phyloP scores from a whole-genome alignment of 1,140 invertebrate genomes.

The Drosophila santomea region DNA sequence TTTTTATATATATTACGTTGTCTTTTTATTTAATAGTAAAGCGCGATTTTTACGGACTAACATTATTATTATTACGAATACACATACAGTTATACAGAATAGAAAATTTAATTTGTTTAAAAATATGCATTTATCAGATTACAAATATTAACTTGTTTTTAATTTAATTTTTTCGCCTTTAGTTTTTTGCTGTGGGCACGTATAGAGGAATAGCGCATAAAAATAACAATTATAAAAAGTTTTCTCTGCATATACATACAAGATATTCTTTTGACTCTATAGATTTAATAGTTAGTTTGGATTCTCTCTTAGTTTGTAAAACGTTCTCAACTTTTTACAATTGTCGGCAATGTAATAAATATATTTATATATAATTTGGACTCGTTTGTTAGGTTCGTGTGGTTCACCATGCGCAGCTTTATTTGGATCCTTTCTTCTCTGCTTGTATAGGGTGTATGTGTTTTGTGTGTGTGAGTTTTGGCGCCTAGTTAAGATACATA shows the following conservation, averaged over 20 bases:
- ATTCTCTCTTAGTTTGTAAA: conserved; percentile 50
- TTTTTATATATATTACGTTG: conserved; percentile 41
- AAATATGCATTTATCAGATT: conserved; percentile 56
- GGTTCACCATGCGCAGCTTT: conserved; percentile 36
- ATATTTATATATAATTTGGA: conserved; percentile 52
- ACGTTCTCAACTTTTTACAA: conserved; percentile 70
- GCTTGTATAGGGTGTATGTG: conserved; percentile 19
- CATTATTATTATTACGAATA: conserved; percentile 66
- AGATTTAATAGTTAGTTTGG: conserved; percentile 47
- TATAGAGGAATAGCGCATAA: conserved; percentile 71
- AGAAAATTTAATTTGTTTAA: conserved; percentile 59
- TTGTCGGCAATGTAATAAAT: conserved; percentile 58
- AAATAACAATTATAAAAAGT: conserved; percentile 81
- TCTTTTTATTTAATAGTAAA: conserved; percentile 72
- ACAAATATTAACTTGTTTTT: conserved; percentile 55
- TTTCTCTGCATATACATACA: conserved; percentile 57
- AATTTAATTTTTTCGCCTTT: conserved; percentile 12
- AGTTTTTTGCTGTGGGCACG: conserved; percentile 29
- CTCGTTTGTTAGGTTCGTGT: conserved; percentile 47
- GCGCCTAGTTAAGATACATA: conserved; percentile 74
- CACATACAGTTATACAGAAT: conserved; percentile 71
- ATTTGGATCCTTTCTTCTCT: conserved; percentile 27
- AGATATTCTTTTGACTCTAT: conserved; percentile 49
- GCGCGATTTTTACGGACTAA: conserved; percentile 74
- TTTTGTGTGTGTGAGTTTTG: conserved; percentile 39